A percentile compares a stretch with the other conserved stretches of the same genome.
phyloP scores from a whole-genome alignment of 2,888 invertebrate species.

The Eupithecia subumbrata region DNA sequence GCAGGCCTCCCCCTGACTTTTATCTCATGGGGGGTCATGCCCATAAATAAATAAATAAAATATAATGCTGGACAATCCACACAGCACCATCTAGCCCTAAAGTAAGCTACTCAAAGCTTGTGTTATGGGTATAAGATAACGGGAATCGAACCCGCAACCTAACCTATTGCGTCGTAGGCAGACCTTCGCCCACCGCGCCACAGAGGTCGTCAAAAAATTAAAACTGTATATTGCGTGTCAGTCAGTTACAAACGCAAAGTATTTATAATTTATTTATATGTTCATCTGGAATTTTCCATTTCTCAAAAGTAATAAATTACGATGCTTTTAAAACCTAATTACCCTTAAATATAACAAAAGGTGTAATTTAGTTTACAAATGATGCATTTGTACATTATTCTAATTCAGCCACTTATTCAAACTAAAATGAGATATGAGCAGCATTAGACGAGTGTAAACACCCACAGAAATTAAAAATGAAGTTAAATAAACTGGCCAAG shows the following conservation, averaged over 20 bases:
- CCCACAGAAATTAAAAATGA: slow-evolving; percentile 55
- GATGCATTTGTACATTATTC: slow-evolving; percentile 35
- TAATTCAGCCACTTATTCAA: slow-evolving; percentile 34
- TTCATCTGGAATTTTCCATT: slow-evolving; percentile 4
- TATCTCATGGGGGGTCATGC: no score
- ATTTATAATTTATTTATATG: slow-evolving; percentile 1
- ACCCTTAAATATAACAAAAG: slow-evolving; percentile 23
- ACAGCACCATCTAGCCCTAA: no score
- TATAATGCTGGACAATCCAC: no score
- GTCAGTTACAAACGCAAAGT: background rate
- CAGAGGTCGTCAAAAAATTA: no score
- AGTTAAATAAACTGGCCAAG: slow-evolving; percentile 45
- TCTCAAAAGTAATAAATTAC: slow-evolving; percentile 13
- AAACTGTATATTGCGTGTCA: background rate
- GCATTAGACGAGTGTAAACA: slow-evolving; percentile 45
- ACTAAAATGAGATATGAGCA: slow-evolving; percentile 40
- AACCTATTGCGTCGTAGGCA: no score
- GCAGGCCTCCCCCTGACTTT: no score
- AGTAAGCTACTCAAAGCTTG: no score
- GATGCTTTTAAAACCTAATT: slow-evolving; percentile 26
- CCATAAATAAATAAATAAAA: no score
- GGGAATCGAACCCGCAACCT: no score
- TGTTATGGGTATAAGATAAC: no score
- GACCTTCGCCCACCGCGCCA: no score
- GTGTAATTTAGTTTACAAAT: slow-evolving; percentile 30